Evolutionary conservation across 2,888 invertebrate genomes (phyloP).

Genomic region (Drosophila recens): DNA sequence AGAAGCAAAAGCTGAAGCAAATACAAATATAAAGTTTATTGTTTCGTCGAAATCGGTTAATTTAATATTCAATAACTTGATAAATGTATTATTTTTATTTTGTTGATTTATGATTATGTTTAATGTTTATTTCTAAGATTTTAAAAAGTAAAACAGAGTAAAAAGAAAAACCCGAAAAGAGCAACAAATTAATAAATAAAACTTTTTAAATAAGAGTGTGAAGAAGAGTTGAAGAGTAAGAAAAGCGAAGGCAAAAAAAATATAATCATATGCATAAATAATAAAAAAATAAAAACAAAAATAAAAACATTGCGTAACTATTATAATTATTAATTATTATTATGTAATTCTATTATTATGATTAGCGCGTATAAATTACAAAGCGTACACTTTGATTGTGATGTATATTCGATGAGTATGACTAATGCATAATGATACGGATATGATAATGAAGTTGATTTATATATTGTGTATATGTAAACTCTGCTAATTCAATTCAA

Average conservation of each 20-base stretch:
- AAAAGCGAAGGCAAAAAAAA: constrained; percentile 41
- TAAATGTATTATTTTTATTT: constrained; percentile 74
- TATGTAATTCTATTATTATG: constrained; percentile 54
- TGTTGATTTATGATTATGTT: constrained; percentile 76
- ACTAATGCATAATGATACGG: constrained; percentile 75
- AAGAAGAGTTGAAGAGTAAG: too few relatives aligned
- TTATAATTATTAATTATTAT: constrained; percentile 59
- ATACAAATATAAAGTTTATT: constrained; percentile 47
- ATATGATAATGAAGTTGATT: constrained; percentile 80
- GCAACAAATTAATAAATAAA: constrained; percentile 45
- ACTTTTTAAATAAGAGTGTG: constrained; percentile 29
- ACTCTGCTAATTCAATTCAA: constrained; percentile 53
- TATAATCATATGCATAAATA: constrained; percentile 40
- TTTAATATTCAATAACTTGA: constrained; percentile 65
- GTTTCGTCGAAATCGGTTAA: constrained; percentile 69
- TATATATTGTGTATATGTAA: constrained; percentile 71
- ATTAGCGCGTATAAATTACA: constrained; percentile 68
- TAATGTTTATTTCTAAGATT: constrained; percentile 68
- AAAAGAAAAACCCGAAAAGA: constrained; percentile 22
- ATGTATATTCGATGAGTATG: constrained; percentile 80
- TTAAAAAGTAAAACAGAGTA: constrained; percentile 35
- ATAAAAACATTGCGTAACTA: constrained; percentile 41
- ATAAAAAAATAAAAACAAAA: constrained; percentile 29
- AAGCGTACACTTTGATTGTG: constrained; percentile 80
- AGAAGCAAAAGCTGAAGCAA: constrained; percentile 16